These are phyloP conservation scores for Hydroisotoma schaefferi DNA, from an alignment of 2,888 invertebrate genomes.

Conservation along the genomic window DNA sequence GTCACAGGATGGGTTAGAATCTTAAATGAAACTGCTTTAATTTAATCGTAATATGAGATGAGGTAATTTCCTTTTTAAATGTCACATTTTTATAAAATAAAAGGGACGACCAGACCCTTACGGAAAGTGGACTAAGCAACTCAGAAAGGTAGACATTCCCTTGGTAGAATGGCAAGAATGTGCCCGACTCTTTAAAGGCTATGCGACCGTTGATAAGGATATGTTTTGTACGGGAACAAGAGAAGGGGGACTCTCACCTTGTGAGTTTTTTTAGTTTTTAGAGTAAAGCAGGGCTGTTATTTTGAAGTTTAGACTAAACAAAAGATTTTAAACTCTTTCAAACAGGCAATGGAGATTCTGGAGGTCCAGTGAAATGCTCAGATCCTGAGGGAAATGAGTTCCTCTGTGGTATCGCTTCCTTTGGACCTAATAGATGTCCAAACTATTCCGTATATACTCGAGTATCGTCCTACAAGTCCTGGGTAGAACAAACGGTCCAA, in stretches of 20 bases:
- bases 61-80: neutral
- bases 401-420: constrained; percentile 29
- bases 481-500: constrained; percentile 8
- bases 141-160: constrained; percentile 25
- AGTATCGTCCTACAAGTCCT: constrained; percentile 18
- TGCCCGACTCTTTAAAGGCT: constrained; percentile 24
- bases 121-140: constrained; percentile 24
- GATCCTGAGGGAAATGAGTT: constrained; percentile 11
- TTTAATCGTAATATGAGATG: neutral
- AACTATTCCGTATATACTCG: constrained; percentile 33
- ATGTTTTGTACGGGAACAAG: constrained; percentile 31
- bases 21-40: neutral
- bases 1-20: constrained; percentile 30
- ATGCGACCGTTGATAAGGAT: constrained; percentile 22
- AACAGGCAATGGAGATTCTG: constrained; percentile 11
- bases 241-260: constrained; percentile 30
- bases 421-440: constrained; percentile 32
- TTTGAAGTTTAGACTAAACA: neutral
- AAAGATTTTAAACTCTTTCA: neutral
- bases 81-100: no score
- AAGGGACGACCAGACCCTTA: constrained; percentile 20
- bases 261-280: no score
- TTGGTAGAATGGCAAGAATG: constrained; percentile 25
- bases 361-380: constrained; percentile 23
- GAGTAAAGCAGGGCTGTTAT: constrained; percentile 22